Evolutionary conservation across 2,797 vertebrate species (phyloP), one percentile per base, ranked within the genome.

Genomic region (Melanotaenia maccullochi): DNA sequence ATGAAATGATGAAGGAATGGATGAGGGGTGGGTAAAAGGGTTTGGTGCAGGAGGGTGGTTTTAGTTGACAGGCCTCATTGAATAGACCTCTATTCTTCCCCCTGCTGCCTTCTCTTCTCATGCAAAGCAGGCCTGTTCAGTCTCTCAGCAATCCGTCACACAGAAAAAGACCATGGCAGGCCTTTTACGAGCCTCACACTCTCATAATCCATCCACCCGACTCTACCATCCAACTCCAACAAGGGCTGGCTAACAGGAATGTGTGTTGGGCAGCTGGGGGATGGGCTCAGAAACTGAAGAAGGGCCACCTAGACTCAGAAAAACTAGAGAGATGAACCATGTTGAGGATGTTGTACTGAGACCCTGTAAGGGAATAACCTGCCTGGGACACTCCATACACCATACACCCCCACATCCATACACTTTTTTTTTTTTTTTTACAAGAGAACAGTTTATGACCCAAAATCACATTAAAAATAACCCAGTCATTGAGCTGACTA

Each of bases 111-210:
- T 90, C 93, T 92, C 93, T 95, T 95, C 93, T 95, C 92, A 95
- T 95, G 94, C 93, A 93, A 95, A 92, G 85, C 92, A 91, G 87
- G 85, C 80, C 90, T 73, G 93, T 94, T 94, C 92, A 94, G 92
- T 90, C 91, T 94, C 93, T 84, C 89, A 92, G 93, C 93, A 93
- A 95, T 95, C 94, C 93, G 93, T 95, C 94, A 95, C 92, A 93
- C 93, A 92, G 91, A 95, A 93, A 95, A 95, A 94, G 94, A 93
- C 88, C 92, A 90, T 94, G 93, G 93, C 94, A 94, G 94, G 92
- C 93, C 92, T 91, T 94, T 94, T 94, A 94, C 93, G 91, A 94
- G 93, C 91, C 93, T 90, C 93, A 91, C 92, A 91, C 90, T 93
- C 81, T 85, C 94, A 95, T 95, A 94, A 95, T 93, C 93, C 93